These are phyloP conservation scores for Aspidoscelis tigris DNA, from an alignment of 2,113 vertebrate genomes.

Conservation along the genomic window DNA sequence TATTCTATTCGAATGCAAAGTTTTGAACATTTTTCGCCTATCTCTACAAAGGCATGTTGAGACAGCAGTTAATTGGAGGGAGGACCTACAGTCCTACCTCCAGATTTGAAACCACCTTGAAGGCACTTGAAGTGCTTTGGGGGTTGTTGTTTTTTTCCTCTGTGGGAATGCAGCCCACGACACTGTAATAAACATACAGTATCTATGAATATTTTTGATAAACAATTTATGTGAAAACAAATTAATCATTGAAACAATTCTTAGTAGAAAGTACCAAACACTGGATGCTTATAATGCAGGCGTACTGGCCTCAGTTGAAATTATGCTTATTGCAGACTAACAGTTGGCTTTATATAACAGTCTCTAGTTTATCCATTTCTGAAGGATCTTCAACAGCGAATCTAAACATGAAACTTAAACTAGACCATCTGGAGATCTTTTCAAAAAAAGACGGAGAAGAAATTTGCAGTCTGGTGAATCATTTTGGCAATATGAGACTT, in stretches of 20 bases:
- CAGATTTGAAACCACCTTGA: too few relatives aligned
- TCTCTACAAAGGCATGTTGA: too few relatives aligned
- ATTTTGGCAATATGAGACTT: background rate
- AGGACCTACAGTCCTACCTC: too few relatives aligned
- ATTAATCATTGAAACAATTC: constrained; percentile 9
- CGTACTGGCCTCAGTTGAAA: background rate
- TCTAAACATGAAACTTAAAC: background rate
- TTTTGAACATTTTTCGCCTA: too few relatives aligned
- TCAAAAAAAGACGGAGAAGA: background rate
- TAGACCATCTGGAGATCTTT: background rate
- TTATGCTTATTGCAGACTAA: background rate
- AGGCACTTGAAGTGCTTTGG: too few relatives aligned
- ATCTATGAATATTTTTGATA: constrained; percentile 19
- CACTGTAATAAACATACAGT: background rate
- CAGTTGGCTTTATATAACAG: background rate
- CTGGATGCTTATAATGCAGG: background rate
- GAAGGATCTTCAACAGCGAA: background rate
- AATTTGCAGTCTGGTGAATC: background rate
- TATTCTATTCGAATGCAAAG: too few relatives aligned
- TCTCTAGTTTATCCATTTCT: background rate
- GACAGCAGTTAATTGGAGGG: too few relatives aligned
- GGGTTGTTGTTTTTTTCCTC: too few relatives aligned
- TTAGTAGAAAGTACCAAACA: constrained; percentile 5
- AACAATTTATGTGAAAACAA: constrained; percentile 16
- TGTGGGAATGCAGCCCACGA: too few relatives aligned